Conservation (phyloP, 2,888 invertebrate genomes). For the Conomelus anceps region DNA sequence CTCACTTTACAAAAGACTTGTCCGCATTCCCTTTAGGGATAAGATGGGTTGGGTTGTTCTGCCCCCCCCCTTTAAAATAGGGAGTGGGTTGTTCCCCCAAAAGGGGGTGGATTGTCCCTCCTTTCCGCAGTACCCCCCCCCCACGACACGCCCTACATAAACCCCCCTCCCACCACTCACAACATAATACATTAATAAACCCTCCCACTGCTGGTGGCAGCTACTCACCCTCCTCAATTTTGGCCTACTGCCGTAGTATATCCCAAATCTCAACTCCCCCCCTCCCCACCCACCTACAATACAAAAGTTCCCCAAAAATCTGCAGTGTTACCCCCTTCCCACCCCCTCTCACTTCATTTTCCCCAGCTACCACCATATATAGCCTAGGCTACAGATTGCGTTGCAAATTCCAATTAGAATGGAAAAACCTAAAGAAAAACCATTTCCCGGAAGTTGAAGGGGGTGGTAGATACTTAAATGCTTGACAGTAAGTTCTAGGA, state of each 20-base stretch:
- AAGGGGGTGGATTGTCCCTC: background rate
- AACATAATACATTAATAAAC: background rate
- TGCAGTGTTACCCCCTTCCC: background rate
- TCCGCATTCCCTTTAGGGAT: background rate
- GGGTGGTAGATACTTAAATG: background rate
- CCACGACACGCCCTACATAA: background rate
- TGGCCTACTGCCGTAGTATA: background rate
- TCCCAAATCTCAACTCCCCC: background rate
- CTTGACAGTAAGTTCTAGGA: background rate
- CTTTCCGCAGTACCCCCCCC: background rate
- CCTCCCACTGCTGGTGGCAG: background rate
- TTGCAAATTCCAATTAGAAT: background rate
- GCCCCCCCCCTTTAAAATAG: background rate
- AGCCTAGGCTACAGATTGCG: background rate
- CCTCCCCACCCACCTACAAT: background rate
- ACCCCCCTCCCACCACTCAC: background rate
- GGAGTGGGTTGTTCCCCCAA: background rate
- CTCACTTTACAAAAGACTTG: background rate
- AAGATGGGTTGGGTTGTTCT: background rate
- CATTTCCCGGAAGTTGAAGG: background rate
- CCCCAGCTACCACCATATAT: background rate
- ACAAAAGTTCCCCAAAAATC: background rate
- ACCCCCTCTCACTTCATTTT: background rate
- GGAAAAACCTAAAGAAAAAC: background rate
- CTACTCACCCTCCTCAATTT: background rate